Evolutionary conservation across 30 jellyfish, hydroid and myxozoan genomes (phyloP).

Genomic region (Turritopsis rubra): DNA sequence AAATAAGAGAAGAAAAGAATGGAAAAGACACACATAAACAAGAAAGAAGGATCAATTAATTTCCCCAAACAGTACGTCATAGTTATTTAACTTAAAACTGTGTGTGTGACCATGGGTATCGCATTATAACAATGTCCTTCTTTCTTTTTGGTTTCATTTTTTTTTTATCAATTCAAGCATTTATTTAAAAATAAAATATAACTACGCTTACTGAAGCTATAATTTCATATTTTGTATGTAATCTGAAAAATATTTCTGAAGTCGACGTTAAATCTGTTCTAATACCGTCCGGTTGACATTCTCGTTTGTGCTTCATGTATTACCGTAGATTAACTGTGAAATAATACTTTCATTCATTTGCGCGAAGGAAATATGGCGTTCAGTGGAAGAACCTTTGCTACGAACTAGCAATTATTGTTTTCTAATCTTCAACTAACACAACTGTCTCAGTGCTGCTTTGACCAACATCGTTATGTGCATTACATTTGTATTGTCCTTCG

Average conservation of each 20-base stretch:
- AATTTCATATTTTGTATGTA: neutral
- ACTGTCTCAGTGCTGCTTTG: slow-evolving; percentile 58
- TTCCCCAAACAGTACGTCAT: too few species aligned
- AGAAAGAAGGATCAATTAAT: neutral
- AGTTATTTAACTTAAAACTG: neutral
- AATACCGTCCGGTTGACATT: neutral
- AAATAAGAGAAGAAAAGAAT: too few species aligned
- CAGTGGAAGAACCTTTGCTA: too few species aligned
- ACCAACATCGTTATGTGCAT: slow-evolving; percentile 62
- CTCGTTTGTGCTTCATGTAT: neutral
- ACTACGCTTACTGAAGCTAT: too few species aligned
- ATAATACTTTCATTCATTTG: too few species aligned
- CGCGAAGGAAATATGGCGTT: too few species aligned
- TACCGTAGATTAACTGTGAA: neutral
- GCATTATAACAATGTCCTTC: neutral
- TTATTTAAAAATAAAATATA: too few species aligned
- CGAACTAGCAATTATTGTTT: neutral
- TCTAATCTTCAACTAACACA: slow-evolving; percentile 70
- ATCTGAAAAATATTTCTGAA: neutral
- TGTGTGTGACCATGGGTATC: neutral
- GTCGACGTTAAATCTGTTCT: neutral
- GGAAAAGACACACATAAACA: neutral
- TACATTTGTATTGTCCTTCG: slow-evolving; percentile 77
- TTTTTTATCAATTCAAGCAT: too few species aligned
- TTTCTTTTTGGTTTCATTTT: neutral